Conservation (phyloP, 2,888 invertebrate genomes). For the Ethmia dodecea region DNA sequence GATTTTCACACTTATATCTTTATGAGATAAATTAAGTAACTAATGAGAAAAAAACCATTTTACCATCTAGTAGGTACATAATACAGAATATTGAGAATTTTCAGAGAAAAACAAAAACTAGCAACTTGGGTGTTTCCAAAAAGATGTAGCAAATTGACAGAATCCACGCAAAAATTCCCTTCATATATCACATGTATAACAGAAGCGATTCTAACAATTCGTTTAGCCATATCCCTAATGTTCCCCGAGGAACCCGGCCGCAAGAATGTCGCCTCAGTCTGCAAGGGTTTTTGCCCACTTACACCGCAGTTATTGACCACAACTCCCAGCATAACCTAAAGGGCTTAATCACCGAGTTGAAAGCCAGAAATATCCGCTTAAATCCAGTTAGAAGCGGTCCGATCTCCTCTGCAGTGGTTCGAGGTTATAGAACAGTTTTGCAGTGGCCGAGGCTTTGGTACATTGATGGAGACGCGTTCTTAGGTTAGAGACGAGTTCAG, state of each 20-base stretch:
- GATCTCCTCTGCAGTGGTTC: neutral
- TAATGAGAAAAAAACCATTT: too few relatives aligned
- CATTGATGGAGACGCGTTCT: constrained; percentile 33
- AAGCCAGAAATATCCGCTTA: too few relatives aligned
- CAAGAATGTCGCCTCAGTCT: constrained; percentile 62
- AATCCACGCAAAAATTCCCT: too few relatives aligned
- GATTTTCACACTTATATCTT: too few relatives aligned
- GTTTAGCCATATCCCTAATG: constrained; percentile 46
- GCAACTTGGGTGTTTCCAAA: too few relatives aligned
- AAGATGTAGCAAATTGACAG: too few relatives aligned
- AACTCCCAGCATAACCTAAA: constrained; percentile 6
- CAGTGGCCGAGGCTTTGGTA: constrained; percentile 15
- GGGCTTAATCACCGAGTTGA: constrained; percentile 15
- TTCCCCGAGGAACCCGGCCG: constrained; percentile 35
- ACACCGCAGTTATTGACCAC: constrained; percentile 57
- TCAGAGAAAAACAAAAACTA: too few relatives aligned
- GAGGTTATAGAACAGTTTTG: too few relatives aligned
- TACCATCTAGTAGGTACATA: too few relatives aligned
- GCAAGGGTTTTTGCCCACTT: constrained; percentile 60
- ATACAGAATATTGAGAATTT: too few relatives aligned
- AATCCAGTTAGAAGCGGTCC: neutral
- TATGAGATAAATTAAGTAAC: too few relatives aligned
- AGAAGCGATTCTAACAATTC: constrained; percentile 40
- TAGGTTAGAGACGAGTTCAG: constrained; percentile 30
- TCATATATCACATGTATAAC: constrained; percentile 5